A percentile compares a stretch with the other conserved stretches of the same genome.
These are phyloP conservation scores for Hystrix brachyura DNA, from an alignment of 2,113 vertebrate species.

Conservation along the genomic window DNA sequence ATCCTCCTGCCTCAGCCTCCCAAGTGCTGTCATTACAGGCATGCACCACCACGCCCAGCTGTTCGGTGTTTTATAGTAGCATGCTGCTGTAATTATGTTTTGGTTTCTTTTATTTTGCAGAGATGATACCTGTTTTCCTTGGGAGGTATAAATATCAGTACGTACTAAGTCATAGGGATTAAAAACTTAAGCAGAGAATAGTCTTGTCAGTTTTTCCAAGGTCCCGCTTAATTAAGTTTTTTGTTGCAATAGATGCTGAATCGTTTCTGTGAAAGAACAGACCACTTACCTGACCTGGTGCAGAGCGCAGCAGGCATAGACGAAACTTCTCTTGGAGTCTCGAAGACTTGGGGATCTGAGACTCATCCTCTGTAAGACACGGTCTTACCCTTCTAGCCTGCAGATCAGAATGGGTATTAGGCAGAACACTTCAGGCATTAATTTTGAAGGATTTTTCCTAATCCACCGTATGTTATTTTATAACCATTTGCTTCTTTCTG, in stretches of 20 bases:
- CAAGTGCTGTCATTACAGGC: not conserved
- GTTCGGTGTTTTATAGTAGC: not conserved
- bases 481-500: constrained; percentile 13
- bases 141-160: not conserved
- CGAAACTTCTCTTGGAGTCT: not conserved
- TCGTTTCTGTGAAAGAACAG: not conserved
- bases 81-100: not conserved
- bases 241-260: not conserved
- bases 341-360: not conserved
- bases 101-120: not conserved
- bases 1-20: not conserved
- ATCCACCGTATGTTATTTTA: not conserved
- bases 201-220: not conserved
- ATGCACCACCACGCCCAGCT: not conserved
- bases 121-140: not conserved
- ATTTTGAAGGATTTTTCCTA: not conserved
- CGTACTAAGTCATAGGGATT: not conserved
- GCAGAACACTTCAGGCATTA: not conserved
- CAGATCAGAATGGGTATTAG: not conserved
- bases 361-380: not conserved
- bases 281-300: not conserved
- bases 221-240: not conserved
- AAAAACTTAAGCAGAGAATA: not conserved
- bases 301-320: not conserved
- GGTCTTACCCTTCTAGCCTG: not conserved